Conservation (phyloP, 1,140 invertebrate species). For the Lepidurus arcticus region DNA sequence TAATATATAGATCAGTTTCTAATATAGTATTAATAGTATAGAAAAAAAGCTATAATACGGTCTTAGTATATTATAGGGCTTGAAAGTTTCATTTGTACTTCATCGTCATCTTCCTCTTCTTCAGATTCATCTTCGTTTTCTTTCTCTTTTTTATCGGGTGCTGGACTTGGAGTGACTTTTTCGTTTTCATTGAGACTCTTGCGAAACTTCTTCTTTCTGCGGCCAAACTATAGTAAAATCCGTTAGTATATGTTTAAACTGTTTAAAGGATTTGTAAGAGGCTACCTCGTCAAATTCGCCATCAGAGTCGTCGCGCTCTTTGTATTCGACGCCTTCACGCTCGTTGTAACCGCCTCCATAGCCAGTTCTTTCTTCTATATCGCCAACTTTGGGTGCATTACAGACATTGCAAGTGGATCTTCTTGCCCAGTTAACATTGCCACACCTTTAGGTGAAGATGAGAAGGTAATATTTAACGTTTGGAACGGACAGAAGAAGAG, state of each 20-base stretch:
- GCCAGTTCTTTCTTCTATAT: conserved; percentile 72
- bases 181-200: conserved; percentile 39
- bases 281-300: conserved; percentile 85
- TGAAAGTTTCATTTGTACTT: conserved; percentile 41
- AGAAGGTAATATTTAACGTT: conserved; percentile 28
- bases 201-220: conserved; percentile 70
- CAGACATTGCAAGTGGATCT: conserved; percentile 96
- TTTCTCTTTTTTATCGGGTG: conserved; percentile 46
- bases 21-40: not conserved
- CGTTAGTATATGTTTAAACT: no score
- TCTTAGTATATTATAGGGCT: conserved; percentile 34
- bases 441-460: conserved; percentile 61
- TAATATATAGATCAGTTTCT: no score
- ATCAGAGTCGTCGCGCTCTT: conserved; percentile 73
- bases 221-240: conserved; percentile 63
- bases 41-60: not conserved
- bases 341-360: conserved; percentile 90
- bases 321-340: conserved; percentile 85
- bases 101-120: conserved; percentile 48
- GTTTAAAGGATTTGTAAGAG: conserved; percentile 37
- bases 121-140: conserved; percentile 48
- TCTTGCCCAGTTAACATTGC: conserved; percentile 98
- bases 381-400: conserved; percentile 93
- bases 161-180: conserved; percentile 41
- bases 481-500: conserved; percentile 34